Percentiles rank a stretch among this genome's conserved stretches.
Evolutionary conservation across 2,797 vertebrate species (phyloP).

Genomic region (Phataginus tetradactyla): DNA sequence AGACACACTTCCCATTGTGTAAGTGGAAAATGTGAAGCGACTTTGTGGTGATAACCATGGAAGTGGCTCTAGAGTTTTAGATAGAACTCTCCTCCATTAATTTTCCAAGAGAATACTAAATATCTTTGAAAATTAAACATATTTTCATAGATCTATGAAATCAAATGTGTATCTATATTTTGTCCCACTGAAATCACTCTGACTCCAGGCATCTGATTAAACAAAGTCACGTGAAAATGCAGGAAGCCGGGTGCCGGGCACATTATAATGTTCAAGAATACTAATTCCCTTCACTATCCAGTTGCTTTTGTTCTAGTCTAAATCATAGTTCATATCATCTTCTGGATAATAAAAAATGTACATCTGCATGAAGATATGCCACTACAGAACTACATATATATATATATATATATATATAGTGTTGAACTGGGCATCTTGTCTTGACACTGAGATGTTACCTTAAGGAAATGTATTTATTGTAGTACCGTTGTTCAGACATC

Average conservation of each 20-base stretch:
- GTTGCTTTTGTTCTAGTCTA: not conserved
- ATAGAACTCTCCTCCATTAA: not conserved
- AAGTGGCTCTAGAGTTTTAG: not conserved
- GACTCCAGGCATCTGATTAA: not conserved
- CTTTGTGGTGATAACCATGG: not conserved
- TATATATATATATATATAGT: too few species aligned
- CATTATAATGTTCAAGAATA: rapidly evolving
- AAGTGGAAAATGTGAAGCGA: not conserved
- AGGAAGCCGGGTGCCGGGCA: not conserved
- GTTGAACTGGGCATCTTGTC: not conserved
- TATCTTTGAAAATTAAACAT: not conserved
- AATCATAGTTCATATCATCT: not conserved
- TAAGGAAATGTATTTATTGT: not conserved
- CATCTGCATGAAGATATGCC: not conserved
- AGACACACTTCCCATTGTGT: not conserved
- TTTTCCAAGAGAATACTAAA: not conserved
- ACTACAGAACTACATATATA: not conserved
- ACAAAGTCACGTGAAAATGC: not conserved
- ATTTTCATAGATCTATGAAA: not conserved
- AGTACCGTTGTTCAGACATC: not conserved
- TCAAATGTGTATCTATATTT: not conserved
- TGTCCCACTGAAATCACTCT: not conserved
- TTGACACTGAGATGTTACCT: not conserved
- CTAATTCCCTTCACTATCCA: not conserved
- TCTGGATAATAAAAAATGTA: not conserved